Evolutionary conservation across 2,888 invertebrate species (phyloP).

Genomic region (Parthenolecanium corni): DNA sequence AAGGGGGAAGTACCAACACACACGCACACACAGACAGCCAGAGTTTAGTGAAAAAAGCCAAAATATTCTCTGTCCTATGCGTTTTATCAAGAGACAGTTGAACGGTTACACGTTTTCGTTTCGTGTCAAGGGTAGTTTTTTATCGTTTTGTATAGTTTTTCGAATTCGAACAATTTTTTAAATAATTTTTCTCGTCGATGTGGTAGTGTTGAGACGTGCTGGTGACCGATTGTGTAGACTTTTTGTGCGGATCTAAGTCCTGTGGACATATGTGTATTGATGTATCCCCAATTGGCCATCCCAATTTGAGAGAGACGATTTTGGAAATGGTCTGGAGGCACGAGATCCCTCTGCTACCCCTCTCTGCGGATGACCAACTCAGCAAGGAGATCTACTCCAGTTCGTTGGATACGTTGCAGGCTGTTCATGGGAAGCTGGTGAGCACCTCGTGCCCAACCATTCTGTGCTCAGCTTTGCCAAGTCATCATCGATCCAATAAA

Average conservation of each 20-base stretch:
- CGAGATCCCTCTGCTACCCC: slow-evolving; percentile 17
- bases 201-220: no score
- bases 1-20: slow-evolving; percentile 22
- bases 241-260: no score
- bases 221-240: no score
- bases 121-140: neutral
- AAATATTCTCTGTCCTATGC: slow-evolving; percentile 24
- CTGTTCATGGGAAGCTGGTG: slow-evolving; percentile 75
- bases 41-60: slow-evolving; percentile 13
- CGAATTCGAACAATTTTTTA: neutral
- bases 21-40: no score
- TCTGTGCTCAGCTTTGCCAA: slow-evolving; percentile 83
- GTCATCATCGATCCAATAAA: slow-evolving; percentile 96
- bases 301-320: neutral
- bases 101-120: slow-evolving; percentile 20
- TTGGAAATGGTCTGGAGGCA: slow-evolving; percentile 25
- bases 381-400: slow-evolving; percentile 47
- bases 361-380: slow-evolving; percentile 17
- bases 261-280: slow-evolving; percentile 20
- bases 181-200: neutral
- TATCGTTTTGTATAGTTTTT: slow-evolving; percentile 1
- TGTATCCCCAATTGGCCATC: slow-evolving; percentile 1
- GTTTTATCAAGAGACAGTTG: slow-evolving; percentile 21
- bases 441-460: slow-evolving; percentile 92
- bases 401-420: slow-evolving; percentile 66